Evolutionary conservation across 2,113 vertebrate genomes (phyloP).

Genomic region (Anas platyrhynchos): DNA sequence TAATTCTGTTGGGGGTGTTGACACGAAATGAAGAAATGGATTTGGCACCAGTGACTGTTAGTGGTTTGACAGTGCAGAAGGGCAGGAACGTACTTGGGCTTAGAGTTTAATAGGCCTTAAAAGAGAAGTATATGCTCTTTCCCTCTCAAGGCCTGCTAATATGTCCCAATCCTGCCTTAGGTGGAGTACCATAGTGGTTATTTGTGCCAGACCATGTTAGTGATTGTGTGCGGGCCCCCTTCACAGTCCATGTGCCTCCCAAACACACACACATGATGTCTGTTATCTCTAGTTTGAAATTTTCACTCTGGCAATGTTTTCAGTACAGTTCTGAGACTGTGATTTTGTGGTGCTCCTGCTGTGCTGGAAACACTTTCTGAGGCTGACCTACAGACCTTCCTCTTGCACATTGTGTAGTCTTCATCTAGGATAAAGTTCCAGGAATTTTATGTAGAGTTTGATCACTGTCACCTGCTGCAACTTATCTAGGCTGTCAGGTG

Average conservation of each 20-base stretch:
- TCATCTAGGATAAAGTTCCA: neutral
- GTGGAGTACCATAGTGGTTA: neutral
- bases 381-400: neutral
- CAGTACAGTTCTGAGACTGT: neutral
- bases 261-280: neutral
- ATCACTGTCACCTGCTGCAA: neutral
- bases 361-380: neutral
- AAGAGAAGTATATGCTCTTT: neutral
- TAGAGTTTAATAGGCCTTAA: neutral
- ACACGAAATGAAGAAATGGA: neutral
- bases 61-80: neutral
- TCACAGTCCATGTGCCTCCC: accelerated
- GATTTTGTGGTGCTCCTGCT: neutral
- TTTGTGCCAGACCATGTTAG: neutral
- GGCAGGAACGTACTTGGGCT: neutral
- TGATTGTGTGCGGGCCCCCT: neutral
- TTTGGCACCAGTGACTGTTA: neutral
- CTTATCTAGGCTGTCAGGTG: neutral
- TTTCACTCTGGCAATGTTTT: neutral
- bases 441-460: neutral
- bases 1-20: neutral
- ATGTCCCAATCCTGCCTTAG: neutral
- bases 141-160: neutral
- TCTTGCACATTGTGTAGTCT: neutral
- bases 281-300: neutral